These are phyloP conservation scores for Hirtodrosophila confusa DNA, from an alignment of 2,888 invertebrate genomes.

Conservation along the genomic window DNA sequence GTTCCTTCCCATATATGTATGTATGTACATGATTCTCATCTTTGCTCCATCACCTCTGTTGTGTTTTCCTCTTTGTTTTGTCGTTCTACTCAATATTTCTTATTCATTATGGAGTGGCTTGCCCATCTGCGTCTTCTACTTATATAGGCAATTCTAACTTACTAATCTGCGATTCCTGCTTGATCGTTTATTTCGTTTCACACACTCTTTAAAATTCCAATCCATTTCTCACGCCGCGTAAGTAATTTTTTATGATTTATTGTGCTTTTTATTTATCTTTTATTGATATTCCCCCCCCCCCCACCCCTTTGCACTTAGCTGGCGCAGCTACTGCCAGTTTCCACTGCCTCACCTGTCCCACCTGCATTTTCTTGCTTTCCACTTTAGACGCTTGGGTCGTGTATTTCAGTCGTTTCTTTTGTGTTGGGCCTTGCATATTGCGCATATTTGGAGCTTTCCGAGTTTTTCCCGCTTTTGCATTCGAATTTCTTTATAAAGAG, in stretches of 20 bases:
- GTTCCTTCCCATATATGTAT: too few relatives aligned
- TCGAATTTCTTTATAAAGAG: slow-evolving; percentile 39
- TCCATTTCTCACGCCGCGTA: slow-evolving; percentile 55
- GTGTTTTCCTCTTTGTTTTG: too few relatives aligned
- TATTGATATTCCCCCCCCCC: slow-evolving; percentile 35
- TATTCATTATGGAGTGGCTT: too few relatives aligned
- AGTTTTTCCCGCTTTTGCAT: slow-evolving; percentile 65
- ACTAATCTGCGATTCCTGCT: slow-evolving; percentile 10
- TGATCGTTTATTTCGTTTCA: slow-evolving; percentile 29
- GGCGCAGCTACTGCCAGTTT: slow-evolving; percentile 29
- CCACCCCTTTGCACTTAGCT: slow-evolving; percentile 10
- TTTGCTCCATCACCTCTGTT: too few relatives aligned
- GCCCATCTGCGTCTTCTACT: background rate
- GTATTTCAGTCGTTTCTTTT: slow-evolving; percentile 17
- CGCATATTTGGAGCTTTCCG: slow-evolving; percentile 57
- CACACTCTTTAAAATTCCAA: slow-evolving; percentile 31
- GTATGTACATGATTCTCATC: too few relatives aligned
- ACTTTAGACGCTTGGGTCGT: too few relatives aligned
- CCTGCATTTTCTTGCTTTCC: slow-evolving; percentile 19
- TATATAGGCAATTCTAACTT: slow-evolving; percentile 15
- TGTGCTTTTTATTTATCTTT: slow-evolving; percentile 28
- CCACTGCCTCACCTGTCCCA: slow-evolving; percentile 19
- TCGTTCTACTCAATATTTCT: slow-evolving; percentile 1
- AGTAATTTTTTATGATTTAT: slow-evolving; percentile 53
- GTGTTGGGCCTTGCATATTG: slow-evolving; percentile 60